These are phyloP conservation scores for Pelecanoides urinatrix DNA, from an alignment of 2,113 vertebrate species.

Conservation along the genomic window DNA sequence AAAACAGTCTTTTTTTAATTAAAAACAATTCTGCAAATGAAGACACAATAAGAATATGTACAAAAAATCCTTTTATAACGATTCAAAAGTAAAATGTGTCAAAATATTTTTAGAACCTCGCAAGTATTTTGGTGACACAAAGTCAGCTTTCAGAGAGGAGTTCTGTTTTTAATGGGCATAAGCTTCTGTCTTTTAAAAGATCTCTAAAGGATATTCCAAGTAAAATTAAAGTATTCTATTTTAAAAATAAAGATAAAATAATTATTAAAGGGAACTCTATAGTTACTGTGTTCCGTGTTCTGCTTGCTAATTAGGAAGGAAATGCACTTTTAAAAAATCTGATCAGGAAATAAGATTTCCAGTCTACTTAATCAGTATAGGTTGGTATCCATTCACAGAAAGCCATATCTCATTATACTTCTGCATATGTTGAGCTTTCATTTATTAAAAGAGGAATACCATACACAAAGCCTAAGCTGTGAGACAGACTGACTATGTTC, in stretches of 20 bases:
- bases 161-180: slow-evolving; percentile 1
- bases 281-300: not conserved
- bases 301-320: slow-evolving; percentile 18
- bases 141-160: slow-evolving; percentile 21
- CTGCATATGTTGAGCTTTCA: not conserved
- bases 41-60: slow-evolving; percentile 32
- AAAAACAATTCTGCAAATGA: slow-evolving; percentile 63
- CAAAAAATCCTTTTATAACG: not conserved
- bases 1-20: slow-evolving; percentile 65
- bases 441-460: not conserved
- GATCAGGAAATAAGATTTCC: not conserved
- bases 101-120: slow-evolving; percentile 58
- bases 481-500: not conserved
- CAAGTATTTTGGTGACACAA: slow-evolving; percentile 49
- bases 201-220: not conserved
- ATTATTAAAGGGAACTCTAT: not conserved
- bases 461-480: not conserved
- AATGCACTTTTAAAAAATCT: not conserved
- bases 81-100: slow-evolving; percentile 46
- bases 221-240: not conserved
- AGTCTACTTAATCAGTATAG: not conserved
- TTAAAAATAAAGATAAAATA: slow-evolving; percentile 22
- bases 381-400: not conserved
- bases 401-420: not conserved
- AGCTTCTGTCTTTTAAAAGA: slow-evolving; percentile 28